Evolutionary conservation across 2,888 invertebrate species (phyloP), one percentile per base, ranked within the genome.

Genomic region (Drosophila rellima): DNA sequence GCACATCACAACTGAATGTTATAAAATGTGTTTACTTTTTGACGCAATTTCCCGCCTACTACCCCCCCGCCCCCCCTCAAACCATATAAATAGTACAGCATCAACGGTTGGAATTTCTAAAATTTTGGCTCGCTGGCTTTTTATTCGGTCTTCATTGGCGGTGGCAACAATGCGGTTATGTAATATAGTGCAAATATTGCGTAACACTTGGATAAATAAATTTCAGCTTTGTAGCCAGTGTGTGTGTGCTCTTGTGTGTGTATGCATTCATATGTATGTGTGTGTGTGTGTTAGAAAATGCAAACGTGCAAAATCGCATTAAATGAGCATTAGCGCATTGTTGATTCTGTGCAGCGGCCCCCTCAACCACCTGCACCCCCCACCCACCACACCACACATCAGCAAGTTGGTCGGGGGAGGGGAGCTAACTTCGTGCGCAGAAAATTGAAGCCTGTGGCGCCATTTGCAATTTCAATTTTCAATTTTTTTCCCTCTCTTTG

Each of bases 281-380:
- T 37, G 55, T 59, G 37, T 48, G 66, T 57, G 64, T 55, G 33
- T 67, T 51, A 17, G 54, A 66, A 81, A 82, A 89, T 48, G 65
- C 57, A 86, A 78, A 87, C 82, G 82, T 89, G 85, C 78, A 70
- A 78, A 90, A 82, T 84, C 78, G 78, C 88, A 90, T 90, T 90
- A 90, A 90, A 84, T 90, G 80, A 80, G 74, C 86, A 90, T 90
- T 90, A 88, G 83, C 72, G 81, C 74, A 72, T 72, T 83, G 87
- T 88, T 83, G 78, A 78, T 78, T 86, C 70, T 67, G 70, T 63
- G 67, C 66, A 52, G 20, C 31, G 33, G 33, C 52, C 54, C 26
- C 48, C 23, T n/a, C 5, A 5, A 4, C 13, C 33, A 31, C 13
- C 18, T 4, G 13, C 17, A n/a, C 39, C 13, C 26, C 11, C 39